phyloP scores from a whole-genome alignment of 2,888 invertebrate genomes.

The Sesamia inferens region DNA sequence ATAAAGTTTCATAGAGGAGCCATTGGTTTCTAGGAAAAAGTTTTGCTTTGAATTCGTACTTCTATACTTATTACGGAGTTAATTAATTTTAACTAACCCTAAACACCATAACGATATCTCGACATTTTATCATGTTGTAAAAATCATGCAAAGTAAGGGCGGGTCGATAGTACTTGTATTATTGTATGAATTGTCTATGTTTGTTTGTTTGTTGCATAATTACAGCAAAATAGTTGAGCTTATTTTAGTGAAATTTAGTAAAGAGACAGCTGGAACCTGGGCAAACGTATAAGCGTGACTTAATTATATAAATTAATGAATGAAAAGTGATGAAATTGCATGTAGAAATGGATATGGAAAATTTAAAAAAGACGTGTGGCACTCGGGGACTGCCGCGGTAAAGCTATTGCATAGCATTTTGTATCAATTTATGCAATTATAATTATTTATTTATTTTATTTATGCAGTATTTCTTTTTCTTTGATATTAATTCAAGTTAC shows the following conservation, averaged over 20 bases:
- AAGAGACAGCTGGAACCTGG: background rate
- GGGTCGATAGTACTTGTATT: background rate
- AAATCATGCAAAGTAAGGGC: background rate
- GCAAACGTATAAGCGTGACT: background rate
- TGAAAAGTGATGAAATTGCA: background rate
- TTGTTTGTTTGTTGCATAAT: background rate
- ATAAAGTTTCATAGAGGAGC: too few species aligned
- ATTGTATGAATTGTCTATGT: background rate
- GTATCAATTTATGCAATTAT: too few species aligned
- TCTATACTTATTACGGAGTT: background rate
- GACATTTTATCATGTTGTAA: background rate
- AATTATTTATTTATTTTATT: too few species aligned
- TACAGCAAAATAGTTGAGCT: background rate
- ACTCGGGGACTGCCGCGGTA: too few species aligned
- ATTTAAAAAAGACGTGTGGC: too few species aligned
- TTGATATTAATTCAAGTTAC: too few species aligned
- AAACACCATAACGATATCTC: background rate
- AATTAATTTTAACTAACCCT: background rate
- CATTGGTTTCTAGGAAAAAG: too few species aligned
- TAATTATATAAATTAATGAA: too few species aligned
- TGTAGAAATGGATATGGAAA: background rate
- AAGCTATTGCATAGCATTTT: too few species aligned
- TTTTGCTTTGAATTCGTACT: too few species aligned
- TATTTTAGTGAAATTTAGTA: background rate
- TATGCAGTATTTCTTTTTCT: too few species aligned